Evolutionary conservation across 2,888 invertebrate genomes (phyloP).

Genomic region (Laspeyria flexula): DNA sequence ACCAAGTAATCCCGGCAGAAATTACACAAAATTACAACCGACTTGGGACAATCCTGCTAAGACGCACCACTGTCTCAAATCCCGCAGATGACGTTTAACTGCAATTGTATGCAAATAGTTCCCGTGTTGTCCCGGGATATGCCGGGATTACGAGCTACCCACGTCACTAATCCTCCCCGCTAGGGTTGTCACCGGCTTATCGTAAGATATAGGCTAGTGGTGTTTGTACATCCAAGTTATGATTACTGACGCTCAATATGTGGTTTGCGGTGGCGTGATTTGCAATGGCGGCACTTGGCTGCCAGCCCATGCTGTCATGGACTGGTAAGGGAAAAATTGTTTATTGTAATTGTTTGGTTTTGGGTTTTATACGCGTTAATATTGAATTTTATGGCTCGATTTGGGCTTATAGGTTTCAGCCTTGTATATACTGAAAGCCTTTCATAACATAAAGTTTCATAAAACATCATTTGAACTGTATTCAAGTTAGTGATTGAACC

Average conservation of each 20-base stretch:
- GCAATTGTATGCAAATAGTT: conserved; percentile 76
- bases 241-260: conserved; percentile 45
- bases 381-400: no score
- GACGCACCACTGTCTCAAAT: conserved; percentile 66
- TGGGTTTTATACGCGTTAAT: background rate
- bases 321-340: conserved; percentile 4
- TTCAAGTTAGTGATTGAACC: no score
- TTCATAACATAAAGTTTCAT: no score
- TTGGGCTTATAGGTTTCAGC: no score
- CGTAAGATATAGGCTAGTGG: conserved; percentile 65
- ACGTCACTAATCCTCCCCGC: conserved; percentile 71
- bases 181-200: conserved; percentile 70
- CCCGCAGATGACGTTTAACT: conserved; percentile 78
- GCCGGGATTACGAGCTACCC: conserved; percentile 60
- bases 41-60: conserved; percentile 52
- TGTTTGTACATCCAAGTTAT: conserved; percentile 54
- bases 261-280: conserved; percentile 43
- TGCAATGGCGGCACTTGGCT: conserved; percentile 33
- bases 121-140: conserved; percentile 63
- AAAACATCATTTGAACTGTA: no score
- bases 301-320: conserved; percentile 20
- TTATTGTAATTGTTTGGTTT: conserved; percentile 1
- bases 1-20: conserved; percentile 48
- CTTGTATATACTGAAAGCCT: no score
- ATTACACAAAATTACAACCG: conserved; percentile 59